Evolutionary conservation across 1,140 invertebrate species (phyloP).

Genomic region (Cherax destructor): DNA sequence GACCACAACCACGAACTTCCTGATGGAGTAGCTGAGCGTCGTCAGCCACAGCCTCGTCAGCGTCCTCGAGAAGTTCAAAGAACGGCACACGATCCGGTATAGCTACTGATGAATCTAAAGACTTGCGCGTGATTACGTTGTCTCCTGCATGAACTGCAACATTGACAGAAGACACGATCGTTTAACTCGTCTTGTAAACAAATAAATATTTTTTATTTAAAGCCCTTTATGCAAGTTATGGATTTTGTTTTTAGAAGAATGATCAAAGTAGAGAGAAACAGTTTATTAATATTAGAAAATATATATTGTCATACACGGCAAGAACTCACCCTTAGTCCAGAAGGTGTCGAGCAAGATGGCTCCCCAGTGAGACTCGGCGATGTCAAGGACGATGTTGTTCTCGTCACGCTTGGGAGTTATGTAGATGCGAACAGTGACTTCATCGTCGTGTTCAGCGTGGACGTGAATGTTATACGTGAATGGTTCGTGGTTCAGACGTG

Average conservation of each 20-base stretch:
- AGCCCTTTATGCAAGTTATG: too few species aligned
- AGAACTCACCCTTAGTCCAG: conserved; percentile 70
- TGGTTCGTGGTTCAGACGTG: conserved; percentile 81
- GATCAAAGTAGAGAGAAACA: too few species aligned
- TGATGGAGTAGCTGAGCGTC: background rate
- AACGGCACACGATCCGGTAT: conserved; percentile 16
- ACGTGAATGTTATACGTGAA: conserved; percentile 79
- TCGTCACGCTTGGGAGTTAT: conserved; percentile 79
- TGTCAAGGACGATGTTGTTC: conserved; percentile 76
- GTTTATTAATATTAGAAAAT: too few species aligned
- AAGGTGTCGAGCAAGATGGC: conserved; percentile 82
- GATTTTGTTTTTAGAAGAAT: too few species aligned
- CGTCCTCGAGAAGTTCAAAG: background rate
- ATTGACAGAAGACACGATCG: background rate
- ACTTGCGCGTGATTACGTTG: background rate
- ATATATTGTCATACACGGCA: background rate
- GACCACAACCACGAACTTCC: background rate
- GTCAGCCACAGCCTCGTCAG: conserved; percentile 21
- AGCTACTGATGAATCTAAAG: conserved; percentile 1
- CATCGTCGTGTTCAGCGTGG: conserved; percentile 76
- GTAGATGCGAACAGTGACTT: conserved; percentile 79
- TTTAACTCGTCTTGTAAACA: too few species aligned
- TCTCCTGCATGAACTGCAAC: background rate
- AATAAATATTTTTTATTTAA: too few species aligned
- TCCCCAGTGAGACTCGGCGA: conserved; percentile 78